Evolutionary conservation across 2,113 vertebrate species (phyloP).

Genomic region (Platysteira castanea): DNA sequence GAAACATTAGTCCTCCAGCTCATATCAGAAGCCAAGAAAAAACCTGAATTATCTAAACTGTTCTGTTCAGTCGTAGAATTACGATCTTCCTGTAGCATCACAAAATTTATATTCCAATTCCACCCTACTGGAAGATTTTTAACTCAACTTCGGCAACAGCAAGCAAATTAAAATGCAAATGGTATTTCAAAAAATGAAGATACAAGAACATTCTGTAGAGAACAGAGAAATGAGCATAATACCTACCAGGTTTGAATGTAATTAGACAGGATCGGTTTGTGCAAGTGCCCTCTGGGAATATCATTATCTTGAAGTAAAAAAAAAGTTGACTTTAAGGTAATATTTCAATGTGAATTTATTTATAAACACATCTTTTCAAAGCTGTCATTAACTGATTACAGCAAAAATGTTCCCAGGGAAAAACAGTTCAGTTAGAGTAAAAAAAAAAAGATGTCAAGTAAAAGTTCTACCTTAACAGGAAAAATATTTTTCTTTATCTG

Average conservation of each 20-base stretch:
- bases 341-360: neutral
- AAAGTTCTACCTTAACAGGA: neutral
- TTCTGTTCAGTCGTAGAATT: neutral
- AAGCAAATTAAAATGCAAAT: conserved; percentile 7
- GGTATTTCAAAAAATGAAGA: conserved; percentile 2
- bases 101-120: neutral
- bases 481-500: neutral
- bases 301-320: conserved; percentile 87
- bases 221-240: neutral
- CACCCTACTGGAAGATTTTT: neutral
- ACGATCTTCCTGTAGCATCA: neutral
- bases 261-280: conserved; percentile 98
- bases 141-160: neutral
- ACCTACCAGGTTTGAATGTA: conserved; percentile 97
- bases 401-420: neutral
- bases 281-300: conserved; percentile 98
- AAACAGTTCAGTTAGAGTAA: neutral
- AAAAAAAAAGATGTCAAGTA: neutral
- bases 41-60: neutral
- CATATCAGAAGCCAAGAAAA: neutral
- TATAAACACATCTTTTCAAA: conserved; percentile 30
- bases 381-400: neutral
- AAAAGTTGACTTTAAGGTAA: conserved; percentile 1
- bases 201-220: neutral
- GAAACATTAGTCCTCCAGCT: neutral